Evolutionary conservation across 2,888 invertebrate genomes (phyloP).

Genomic region (Drosophila emarginata): DNA sequence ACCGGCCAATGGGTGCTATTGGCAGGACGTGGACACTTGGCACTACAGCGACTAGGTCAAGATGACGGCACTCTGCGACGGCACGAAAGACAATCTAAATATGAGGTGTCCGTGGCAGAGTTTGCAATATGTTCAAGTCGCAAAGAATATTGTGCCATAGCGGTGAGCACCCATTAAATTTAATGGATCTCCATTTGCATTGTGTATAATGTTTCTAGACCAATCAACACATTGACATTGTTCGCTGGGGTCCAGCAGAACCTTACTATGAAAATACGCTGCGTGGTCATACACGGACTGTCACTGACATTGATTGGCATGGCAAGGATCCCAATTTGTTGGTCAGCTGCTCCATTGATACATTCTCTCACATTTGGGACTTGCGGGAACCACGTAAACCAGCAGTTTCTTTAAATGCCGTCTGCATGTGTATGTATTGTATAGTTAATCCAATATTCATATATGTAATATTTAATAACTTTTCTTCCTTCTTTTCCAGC

Average conservation of each 20-base stretch:
- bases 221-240: slow-evolving; percentile 93
- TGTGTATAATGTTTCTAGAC: slow-evolving; percentile 84
- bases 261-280: slow-evolving; percentile 88
- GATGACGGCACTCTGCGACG: slow-evolving; percentile 86
- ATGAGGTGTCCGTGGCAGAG: slow-evolving; percentile 95
- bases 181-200: neutral
- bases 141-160: slow-evolving; percentile 92
- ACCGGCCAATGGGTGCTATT: slow-evolving; percentile 92
- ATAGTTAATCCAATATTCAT: too few species aligned
- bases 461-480: too few species aligned
- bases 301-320: slow-evolving; percentile 97
- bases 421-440: slow-evolving; percentile 86
- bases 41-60: slow-evolving; percentile 86
- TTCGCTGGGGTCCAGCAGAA: slow-evolving; percentile 90
- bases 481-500: slow-evolving; percentile 83
- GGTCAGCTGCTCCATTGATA: slow-evolving; percentile 96
- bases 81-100: slow-evolving; percentile 94
- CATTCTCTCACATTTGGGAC: slow-evolving; percentile 97
- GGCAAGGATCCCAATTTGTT: slow-evolving; percentile 88
- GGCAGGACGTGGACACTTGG: slow-evolving; percentile 91
- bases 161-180: slow-evolving; percentile 85
- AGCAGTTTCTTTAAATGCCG: slow-evolving; percentile 91
- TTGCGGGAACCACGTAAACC: slow-evolving; percentile 93
- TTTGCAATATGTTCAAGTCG: slow-evolving; percentile 93
- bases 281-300: slow-evolving; percentile 91